Percentiles rank a stretch among this genome's conserved stretches.
phyloP scores from a whole-genome alignment of 2,888 invertebrate species.

The Diarsia rubi region DNA sequence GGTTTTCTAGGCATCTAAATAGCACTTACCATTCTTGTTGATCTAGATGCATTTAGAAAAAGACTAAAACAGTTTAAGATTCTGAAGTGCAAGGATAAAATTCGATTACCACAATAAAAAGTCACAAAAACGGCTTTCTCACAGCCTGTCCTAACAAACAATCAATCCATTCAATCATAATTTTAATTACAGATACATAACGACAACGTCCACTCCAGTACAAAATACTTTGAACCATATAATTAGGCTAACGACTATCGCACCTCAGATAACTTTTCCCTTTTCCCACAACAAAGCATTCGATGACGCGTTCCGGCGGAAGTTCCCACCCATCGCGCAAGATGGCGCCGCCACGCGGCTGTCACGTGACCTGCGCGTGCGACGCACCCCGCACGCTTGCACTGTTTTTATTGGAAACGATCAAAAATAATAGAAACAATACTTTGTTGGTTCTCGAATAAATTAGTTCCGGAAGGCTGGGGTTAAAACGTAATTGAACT shows the following conservation, averaged over 20 bases:
- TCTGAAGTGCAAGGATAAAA: neutral
- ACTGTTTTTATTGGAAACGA: constrained; percentile 88
- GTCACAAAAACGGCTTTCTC: constrained; percentile 18
- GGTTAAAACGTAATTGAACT: constrained; percentile 90
- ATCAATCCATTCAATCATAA: constrained; percentile 38
- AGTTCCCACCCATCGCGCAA: constrained; percentile 88
- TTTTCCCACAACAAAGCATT: constrained; percentile 79
- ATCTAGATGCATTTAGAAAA: neutral
- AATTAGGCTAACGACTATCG: constrained; percentile 67
- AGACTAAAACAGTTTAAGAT: neutral
- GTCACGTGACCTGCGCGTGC: constrained; percentile 78
- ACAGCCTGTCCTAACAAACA: constrained; percentile 12
- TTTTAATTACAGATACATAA: constrained; percentile 44
- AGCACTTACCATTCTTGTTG: neutral
- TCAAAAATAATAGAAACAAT: constrained; percentile 87
- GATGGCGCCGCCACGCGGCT: constrained; percentile 83
- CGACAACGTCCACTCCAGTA: constrained; percentile 31
- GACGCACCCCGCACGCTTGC: constrained; percentile 80
- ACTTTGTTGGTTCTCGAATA: constrained; percentile 84
- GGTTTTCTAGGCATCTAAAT: neutral
- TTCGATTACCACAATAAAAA: neutral
- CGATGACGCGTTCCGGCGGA: constrained; percentile 82
- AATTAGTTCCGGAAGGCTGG: constrained; percentile 84
- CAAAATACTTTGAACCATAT: constrained; percentile 54
- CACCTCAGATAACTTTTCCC: constrained; percentile 75